Evolutionary conservation across 2,113 vertebrate species (phyloP), one percentile per base, ranked within the genome.

Genomic region (Pontoporia blainvillei): DNA sequence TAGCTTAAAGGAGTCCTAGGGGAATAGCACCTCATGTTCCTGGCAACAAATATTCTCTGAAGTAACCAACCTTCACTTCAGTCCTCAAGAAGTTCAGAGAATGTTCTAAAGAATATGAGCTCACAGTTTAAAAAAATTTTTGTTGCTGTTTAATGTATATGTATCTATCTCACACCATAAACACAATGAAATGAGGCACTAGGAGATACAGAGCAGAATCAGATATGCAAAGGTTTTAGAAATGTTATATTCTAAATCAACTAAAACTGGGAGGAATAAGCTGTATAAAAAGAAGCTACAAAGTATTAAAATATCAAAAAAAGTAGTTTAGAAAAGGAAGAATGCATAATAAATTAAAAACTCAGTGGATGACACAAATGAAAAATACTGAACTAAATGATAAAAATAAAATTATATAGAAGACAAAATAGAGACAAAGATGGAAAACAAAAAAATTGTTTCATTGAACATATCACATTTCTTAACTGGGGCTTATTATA

Each of bases 1-100:
- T 7, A 62, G 66, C 46, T 44, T 54, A 67, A 44, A 59, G 34
- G 20, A 44, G 20, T 18, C 17, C 54, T 44, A 62, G 25, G 10
- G 23, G n/a, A n/a, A 34, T 0, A 39, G 23, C 1, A 15, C 8
- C 25, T 34, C 29, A 5, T 1, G 11, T 7, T 67, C 27, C 57
- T 61, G 10, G 14, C 17, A 66, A 8, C n/a, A 75, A 27, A 82
- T 6, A 7, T 7, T 62, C 64, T 61, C 54, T 46, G 44, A 41
- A 66, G 44, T 27, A 91, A 39, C 11, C 21, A 9, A 59, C 23
- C 31, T 69, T 57, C 18, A 62, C 39, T 44, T 62, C 10, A 29
- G 4, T 49, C n/a, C 39, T 61, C 79, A 36, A 31, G 44, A 34
- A 36, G 36, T 29, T 54, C 64, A 69, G 13, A 85, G 59, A 61